phyloP scores from a whole-genome alignment of 2,113 vertebrate species.

The Brachyhypopomus gauderio region DNA sequence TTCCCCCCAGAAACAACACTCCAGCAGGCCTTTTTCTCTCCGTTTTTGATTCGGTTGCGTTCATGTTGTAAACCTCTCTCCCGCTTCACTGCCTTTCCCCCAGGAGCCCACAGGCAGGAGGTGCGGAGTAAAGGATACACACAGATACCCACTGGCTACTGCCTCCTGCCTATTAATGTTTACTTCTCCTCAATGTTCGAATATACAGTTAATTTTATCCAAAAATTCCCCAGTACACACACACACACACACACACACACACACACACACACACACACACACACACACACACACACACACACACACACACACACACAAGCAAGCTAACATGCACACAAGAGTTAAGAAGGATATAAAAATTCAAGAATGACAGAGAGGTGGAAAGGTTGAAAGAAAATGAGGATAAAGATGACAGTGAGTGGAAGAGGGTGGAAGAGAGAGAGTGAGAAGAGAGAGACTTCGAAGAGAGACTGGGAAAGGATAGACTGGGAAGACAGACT shows the following conservation, averaged over 20 bases:
- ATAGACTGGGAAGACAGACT: too few species aligned
- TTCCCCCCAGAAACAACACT: slow-evolving; percentile 1
- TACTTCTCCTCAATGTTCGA: not conserved
- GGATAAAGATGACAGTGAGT: not conserved
- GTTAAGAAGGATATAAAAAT: not conserved
- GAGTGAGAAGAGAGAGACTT: not conserved
- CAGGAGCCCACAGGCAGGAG: slow-evolving; percentile 4
- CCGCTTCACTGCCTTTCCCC: slow-evolving; percentile 36
- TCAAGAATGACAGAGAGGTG: not conserved
- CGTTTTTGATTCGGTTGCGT: not conserved
- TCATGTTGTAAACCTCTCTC: slow-evolving; percentile 17
- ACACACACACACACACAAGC: not conserved
- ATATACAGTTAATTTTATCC: not conserved
- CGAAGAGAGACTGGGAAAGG: too few species aligned
- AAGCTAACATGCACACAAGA: not conserved
- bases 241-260: not conserved
- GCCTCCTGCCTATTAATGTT: too few species aligned
- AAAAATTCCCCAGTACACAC: not conserved
- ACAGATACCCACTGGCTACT: not conserved
- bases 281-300: slow-evolving; percentile 3
- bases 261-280: not conserved
- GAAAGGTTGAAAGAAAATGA: not conserved
- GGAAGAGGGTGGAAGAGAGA: not conserved
- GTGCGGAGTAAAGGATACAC: not conserved
- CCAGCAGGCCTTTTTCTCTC: slow-evolving; percentile 10